Base-by-base conservation (phyloP, 2,888 invertebrate genomes). In the Nipponacmea schrenckii region DNA sequence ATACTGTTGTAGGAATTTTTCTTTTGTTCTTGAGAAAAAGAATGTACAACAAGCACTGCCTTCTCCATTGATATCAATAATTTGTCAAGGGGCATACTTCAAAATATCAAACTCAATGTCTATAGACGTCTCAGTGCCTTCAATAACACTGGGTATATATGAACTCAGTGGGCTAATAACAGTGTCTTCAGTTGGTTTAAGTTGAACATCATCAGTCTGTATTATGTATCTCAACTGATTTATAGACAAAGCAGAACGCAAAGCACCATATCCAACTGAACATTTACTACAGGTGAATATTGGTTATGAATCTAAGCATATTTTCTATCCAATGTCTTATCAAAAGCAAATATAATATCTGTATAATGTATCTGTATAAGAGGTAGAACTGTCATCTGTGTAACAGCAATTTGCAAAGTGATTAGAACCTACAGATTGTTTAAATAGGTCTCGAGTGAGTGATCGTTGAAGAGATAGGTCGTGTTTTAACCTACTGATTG, bases 351-450 rank as follows among this genome's bases (percentile, higher is more conserved):
- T 17, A 56, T 56, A n/a, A 56, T 56, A 20, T 56, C 56, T 20
- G n/a, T n/a, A n/a, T n/a, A n/a, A n/a, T n/a, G n/a, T n/a, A n/a
- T n/a, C n/a, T n/a, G n/a, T 24, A 20, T n/a, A 7, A 24, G n/a
- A n/a, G 8, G 17, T 24, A 24, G 56, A 56, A 56, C 24, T 24
- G 7, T 56, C 8, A 56, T 56, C 56, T 56, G 56, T 1, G 24
- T 56, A 67, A 62, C 73, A 72, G 12, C 39, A 39, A 12, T 46
- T n/a, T 44, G 72, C 73, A 31, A 75, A 79, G 56, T 79, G 78
- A 64, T 80, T 78, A 45, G 65, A 67, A 17, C 69, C 74, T 20
- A 74, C 62, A 68, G 79, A 79, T 4, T 20, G n/a, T n/a, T n/a
- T n/a, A n/a, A n/a, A n/a, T n/a, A n/a, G n/a, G n/a, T n/a, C n/a